Base-by-base conservation (phyloP, 2,113 vertebrate genomes). In the Synchiropus splendidus region DNA sequence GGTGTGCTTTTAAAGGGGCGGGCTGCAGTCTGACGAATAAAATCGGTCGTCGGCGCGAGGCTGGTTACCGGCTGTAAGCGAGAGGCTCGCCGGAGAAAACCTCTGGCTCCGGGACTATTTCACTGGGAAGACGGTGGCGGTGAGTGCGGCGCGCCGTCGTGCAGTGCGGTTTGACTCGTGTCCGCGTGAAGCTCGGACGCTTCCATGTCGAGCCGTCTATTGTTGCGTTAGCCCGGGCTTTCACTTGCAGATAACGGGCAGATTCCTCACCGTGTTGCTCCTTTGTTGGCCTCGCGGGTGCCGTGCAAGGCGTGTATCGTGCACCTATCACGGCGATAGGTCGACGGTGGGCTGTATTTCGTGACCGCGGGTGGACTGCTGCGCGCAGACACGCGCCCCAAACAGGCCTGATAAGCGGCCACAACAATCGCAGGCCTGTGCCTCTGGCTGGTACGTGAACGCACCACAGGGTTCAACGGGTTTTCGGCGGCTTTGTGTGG, bases 1-100 rank as follows among this genome's bases (percentile, higher is more conserved):
- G n/a, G 64, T 54, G 50, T 70, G 67, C 54, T 76, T 82, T 78
- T 74, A 70, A 83, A 74, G 75, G 80, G 78, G 78, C 79, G 79
- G 79, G 79, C 72, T 69, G 64, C 67, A 71, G 72, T 53, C 61
- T 67, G 77, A 77, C 77, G 77, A 79, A 67, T 74, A 70, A 58
- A 72, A 68, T 51, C 77, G 77, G 57, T 46, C 70, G 70, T 67
- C 67, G 15, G 56, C 43, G 62, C 62, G 48, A 45, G 57, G 75
- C 48, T 72, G 63, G 73, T 70, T 60, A 76, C 71, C 64, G 70
- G 71, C 54, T 52, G 52, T 54, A 63, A 56, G 37, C 67, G 64
- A 42, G 54, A 38, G 58, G 58, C 56, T 75, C 66, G 49, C 58
- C 46, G 63, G 63, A 56, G 72, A 63, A 51, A 64, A 27, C 4